Evolutionary conservation across 2,888 invertebrate genomes (phyloP).

Genomic region (Drosophila tripunctata): DNA sequence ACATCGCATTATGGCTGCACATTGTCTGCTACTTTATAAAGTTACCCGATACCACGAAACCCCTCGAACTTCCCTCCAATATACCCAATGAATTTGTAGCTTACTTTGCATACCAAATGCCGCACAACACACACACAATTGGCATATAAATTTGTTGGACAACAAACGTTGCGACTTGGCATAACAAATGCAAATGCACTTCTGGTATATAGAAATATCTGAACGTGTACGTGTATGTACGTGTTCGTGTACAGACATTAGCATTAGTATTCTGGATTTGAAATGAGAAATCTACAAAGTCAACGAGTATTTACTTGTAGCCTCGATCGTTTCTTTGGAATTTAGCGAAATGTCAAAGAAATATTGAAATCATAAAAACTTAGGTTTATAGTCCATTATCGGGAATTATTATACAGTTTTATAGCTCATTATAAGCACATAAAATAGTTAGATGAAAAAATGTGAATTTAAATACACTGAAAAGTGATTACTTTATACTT

Average conservation of each 20-base stretch:
- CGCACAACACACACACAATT: conserved; percentile 39
- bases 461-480: no score
- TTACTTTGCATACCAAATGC: conserved; percentile 58
- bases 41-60: conserved; percentile 38
- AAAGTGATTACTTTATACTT: no score
- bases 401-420: neutral
- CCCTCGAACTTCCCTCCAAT: no score
- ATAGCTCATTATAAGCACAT: neutral
- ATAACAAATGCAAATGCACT: conserved; percentile 44
- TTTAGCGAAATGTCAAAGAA: neutral
- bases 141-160: conserved; percentile 52
- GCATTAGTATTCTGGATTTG: conserved; percentile 2
- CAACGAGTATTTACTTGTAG: no score
- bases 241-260: neutral
- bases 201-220: conserved; percentile 21
- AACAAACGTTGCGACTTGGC: conserved; percentile 53
- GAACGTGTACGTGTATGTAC: neutral
- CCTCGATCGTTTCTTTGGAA: no score
- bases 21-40: conserved; percentile 40
- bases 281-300: neutral
- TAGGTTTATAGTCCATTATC: neutral
- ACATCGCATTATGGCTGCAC: conserved; percentile 20
- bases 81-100: neutral
- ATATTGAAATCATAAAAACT: neutral
- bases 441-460: neutral